Percentiles rank a stretch among this genome's conserved stretches.
phyloP scores from a whole-genome alignment of 2,113 vertebrate genomes.

The Psammodynastes pulverulentus region DNA sequence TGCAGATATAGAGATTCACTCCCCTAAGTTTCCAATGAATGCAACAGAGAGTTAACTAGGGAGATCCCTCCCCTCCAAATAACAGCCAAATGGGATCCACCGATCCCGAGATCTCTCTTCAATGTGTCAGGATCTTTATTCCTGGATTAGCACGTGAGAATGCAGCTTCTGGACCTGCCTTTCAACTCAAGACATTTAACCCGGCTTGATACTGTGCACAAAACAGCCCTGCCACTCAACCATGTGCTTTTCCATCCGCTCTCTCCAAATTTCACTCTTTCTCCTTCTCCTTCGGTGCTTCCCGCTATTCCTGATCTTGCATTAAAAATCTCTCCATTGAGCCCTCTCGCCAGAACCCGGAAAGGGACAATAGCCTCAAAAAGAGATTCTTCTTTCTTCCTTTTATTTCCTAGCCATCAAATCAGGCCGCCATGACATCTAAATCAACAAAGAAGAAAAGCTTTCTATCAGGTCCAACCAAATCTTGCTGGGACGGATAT shows the following conservation, averaged over 20 bases:
- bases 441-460: background rate
- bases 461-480: background rate
- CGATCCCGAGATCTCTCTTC: background rate
- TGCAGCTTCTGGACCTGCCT: background rate
- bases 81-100: background rate
- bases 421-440: background rate
- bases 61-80: background rate
- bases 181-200: background rate
- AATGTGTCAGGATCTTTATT: background rate
- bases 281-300: background rate
- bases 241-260: background rate
- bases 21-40: background rate
- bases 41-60: background rate
- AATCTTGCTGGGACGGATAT: background rate
- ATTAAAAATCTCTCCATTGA: background rate
- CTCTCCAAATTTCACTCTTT: background rate
- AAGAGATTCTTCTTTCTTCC: background rate
- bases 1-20: background rate
- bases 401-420: background rate
- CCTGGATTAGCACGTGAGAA: background rate
- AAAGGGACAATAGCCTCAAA: accelerated
- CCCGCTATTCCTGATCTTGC: accelerated
- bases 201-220: background rate
- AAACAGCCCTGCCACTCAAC: background rate
- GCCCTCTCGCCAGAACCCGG: background rate